Evolutionary conservation across 2,797 vertebrate species (phyloP).

Genomic region (Falco columbarius): DNA sequence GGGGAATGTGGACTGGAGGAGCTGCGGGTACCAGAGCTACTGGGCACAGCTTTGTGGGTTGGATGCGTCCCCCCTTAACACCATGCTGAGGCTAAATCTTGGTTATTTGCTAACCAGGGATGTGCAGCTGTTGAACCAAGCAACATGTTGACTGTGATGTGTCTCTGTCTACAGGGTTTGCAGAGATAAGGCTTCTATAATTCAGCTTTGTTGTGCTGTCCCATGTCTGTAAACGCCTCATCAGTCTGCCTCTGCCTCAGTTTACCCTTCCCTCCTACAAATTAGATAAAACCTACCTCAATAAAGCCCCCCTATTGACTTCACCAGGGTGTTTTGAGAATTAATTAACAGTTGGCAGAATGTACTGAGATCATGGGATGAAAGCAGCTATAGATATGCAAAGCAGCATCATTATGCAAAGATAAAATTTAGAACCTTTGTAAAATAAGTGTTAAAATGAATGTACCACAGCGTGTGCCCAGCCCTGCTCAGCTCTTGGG

Average conservation of each 20-base stretch:
- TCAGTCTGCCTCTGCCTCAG: background rate
- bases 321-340: background rate
- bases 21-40: background rate
- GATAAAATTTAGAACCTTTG: slow-evolving; percentile 41
- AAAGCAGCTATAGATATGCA: slow-evolving; percentile 50
- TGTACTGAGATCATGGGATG: background rate
- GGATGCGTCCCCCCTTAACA: fast-evolving
- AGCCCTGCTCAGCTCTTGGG: background rate
- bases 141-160: fast-evolving
- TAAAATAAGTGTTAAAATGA: slow-evolving; percentile 51
- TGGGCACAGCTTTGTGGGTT: fast-evolving
- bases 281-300: background rate
- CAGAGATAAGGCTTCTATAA: fast-evolving
- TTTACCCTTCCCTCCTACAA: background rate
- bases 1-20: background rate
- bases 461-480: background rate
- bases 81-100: fast-evolving
- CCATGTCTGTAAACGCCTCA: fast-evolving
- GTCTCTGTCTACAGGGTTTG: background rate
- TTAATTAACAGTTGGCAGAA: slow-evolving; percentile 46
- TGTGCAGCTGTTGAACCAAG: background rate
- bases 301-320: background rate
- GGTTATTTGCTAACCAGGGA: background rate
- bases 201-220: fast-evolving
- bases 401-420: slow-evolving; percentile 57